Base-by-base conservation (phyloP, 2,888 invertebrate species). In the Nebria salina region DNA sequence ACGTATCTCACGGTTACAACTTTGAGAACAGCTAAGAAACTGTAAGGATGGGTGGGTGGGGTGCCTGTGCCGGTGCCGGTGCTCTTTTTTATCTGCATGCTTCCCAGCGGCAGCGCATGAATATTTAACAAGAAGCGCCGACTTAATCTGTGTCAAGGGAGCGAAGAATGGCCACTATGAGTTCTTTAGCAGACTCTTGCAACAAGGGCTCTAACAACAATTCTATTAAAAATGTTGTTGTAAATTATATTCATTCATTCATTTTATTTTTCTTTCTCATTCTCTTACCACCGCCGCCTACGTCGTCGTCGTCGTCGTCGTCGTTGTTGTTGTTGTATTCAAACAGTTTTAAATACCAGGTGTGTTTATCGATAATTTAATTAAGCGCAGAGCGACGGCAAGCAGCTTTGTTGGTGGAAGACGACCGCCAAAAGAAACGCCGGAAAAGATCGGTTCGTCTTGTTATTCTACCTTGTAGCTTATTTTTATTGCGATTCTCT, bases 131-230 rank as follows among this genome's bases (percentile, higher is more conserved):
- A 87, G 87, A 88, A 34, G 87, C 89, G 89, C 89, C 87, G 88
- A 89, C 91, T 91, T 91, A 91, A 91, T 91, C 91, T 91, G 90
- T 90, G 90, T 89, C 90, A 88, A 87, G 91, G 91, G 91, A 91
- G 85, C 86, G 84, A 86, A 86, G 87, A 88, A 87, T 88, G 86
- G 88, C 89, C 88, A 88, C 89, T 88, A 88, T 89, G 88, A 88
- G 88, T 88, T 89, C 86, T 86, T 87, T 86, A 85, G 85, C 84
- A 84, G 85, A 82, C 65, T 76, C 20, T 20, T 20, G 20, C 20
- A 20, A 20, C 20, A 20, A 72, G 15, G 65, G 72, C 72, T 65
- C 34, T 34, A 34, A 5, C 34, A 34, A 34, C 34, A 34, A 34
- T 34, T 34, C 34, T 34, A 34, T 34, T 34, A 34, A 34, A 34